Conservation (phyloP, 1,140 invertebrate species). For the Diabrotica undecimpunctata region DNA sequence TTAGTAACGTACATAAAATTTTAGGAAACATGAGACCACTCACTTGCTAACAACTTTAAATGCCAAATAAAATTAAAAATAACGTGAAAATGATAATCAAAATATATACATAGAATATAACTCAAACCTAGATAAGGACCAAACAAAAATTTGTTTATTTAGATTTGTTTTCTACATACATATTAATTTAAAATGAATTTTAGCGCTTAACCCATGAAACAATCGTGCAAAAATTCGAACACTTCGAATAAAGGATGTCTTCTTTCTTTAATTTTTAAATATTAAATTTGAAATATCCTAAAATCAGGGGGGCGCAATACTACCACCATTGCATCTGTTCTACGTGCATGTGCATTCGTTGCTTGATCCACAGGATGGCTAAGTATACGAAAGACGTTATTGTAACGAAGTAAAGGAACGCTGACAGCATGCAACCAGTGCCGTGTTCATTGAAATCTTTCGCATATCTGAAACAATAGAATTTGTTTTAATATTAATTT, state of each 20-base stretch:
- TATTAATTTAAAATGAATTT: too few species aligned
- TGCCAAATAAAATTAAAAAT: too few species aligned
- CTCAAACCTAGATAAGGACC: too few species aligned
- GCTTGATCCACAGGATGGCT: slow-evolving; percentile 45
- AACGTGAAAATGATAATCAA: too few species aligned
- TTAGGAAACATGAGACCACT: too few species aligned
- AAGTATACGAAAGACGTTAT: slow-evolving; percentile 45
- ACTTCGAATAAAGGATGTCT: neutral
- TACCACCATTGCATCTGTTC: slow-evolving; percentile 47
- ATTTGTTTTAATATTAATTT: slow-evolving; percentile 1
- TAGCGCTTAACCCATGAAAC: neutral
- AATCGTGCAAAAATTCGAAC: neutral
- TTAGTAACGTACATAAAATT: too few species aligned
- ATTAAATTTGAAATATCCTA: slow-evolving; percentile 9
- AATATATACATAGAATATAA: too few species aligned
- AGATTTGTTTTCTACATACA: too few species aligned
- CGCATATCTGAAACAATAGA: slow-evolving; percentile 14
- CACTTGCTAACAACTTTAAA: too few species aligned
- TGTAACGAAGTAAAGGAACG: slow-evolving; percentile 46
- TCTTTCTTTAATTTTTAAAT: slow-evolving; percentile 1
- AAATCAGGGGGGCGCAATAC: slow-evolving; percentile 2
- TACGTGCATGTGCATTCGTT: slow-evolving; percentile 43
- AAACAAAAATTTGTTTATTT: too few species aligned
- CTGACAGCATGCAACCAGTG: slow-evolving; percentile 42
- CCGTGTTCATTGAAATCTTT: slow-evolving; percentile 27